Evolutionary conservation across 2,888 invertebrate species (phyloP), one percentile per base, ranked within the genome.

Genomic region (Masnerella sp.): DNA sequence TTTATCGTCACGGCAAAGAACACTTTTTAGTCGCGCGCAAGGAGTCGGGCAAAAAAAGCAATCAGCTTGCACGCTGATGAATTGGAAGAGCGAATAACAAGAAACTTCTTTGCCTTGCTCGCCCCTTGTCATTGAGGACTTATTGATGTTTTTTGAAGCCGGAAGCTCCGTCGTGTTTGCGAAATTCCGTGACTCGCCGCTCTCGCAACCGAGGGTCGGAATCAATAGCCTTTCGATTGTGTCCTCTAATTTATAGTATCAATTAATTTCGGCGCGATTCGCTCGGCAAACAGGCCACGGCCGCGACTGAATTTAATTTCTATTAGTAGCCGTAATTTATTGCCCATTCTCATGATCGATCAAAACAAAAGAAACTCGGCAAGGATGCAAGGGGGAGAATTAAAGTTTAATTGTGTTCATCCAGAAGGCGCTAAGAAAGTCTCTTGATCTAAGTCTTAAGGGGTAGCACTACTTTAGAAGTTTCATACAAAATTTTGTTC

Each of bases 211-310:
- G 68, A 75, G 77, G 75, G 77, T 77, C 77, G 74, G 77, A 81
- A 84, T 84, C 83, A 80, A 84, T 84, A 81, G 82, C 79, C 80
- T 77, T 81, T 81, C 83, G 83, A 85, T 84, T 83, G 85, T 84
- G 82, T 82, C 82, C 83, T 83, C 83, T 85, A 84, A 85, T 85
- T 85, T 85, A 85, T 85, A 83, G 85, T 84, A 83, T 84, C 84
- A 84, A 84, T 85, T 85, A 85, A 85, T 85, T 85, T 81, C 75
- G 81, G 80, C 67, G 77, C 75, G 77, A 76, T 75, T 78, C 77
- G 75, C 78, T 51, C 64, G 74, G 67, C 62, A 74, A 70, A 68
- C 43, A 36, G 73, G 68, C 36, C 36, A 54, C 59, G 52, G 36
- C 67, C 59, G 74, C 47, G 69, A 76, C 77, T 77, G 78, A 81